phyloP scores from a whole-genome alignment of 1,140 invertebrate species.

The Caerostris extrusa region DNA sequence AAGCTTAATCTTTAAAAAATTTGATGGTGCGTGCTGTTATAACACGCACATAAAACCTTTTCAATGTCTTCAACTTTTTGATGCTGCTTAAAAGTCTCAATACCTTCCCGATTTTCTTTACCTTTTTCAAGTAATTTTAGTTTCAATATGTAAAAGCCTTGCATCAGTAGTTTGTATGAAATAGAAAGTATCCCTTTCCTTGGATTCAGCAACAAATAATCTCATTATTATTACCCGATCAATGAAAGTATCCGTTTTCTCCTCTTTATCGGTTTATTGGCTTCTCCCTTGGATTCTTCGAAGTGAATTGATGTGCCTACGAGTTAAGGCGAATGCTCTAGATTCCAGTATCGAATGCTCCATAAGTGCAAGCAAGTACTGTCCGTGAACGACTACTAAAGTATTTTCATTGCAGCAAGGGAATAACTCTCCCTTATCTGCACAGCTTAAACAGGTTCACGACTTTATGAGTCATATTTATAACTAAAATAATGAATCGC shows the following conservation, averaged over 20 bases:
- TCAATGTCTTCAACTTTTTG: neutral
- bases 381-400: constrained; percentile 36
- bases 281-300: constrained; percentile 37
- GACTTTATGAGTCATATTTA: constrained; percentile 48
- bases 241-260: constrained; percentile 73
- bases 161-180: constrained; percentile 59
- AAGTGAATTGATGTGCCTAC: constrained; percentile 62
- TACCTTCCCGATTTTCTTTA: neutral
- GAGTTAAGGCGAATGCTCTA: constrained; percentile 51
- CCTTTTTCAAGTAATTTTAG: constrained; percentile 21
- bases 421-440: constrained; percentile 16
- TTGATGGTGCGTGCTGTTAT: neutral
- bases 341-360: constrained; percentile 49
- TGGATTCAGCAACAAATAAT: constrained; percentile 74
- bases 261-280: constrained; percentile 76
- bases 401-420: neutral
- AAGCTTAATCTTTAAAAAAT: constrained; percentile 10
- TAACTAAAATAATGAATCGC: constrained; percentile 41
- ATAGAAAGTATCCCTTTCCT: constrained; percentile 63
- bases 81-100: neutral
- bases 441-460: constrained; percentile 17
- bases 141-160: constrained; percentile 41
- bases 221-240: constrained; percentile 74
- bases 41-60: neutral
- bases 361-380: constrained; percentile 7